These are phyloP conservation scores for Lepidurus arcticus DNA, from an alignment of 1,140 invertebrate genomes.

Conservation along the genomic window DNA sequence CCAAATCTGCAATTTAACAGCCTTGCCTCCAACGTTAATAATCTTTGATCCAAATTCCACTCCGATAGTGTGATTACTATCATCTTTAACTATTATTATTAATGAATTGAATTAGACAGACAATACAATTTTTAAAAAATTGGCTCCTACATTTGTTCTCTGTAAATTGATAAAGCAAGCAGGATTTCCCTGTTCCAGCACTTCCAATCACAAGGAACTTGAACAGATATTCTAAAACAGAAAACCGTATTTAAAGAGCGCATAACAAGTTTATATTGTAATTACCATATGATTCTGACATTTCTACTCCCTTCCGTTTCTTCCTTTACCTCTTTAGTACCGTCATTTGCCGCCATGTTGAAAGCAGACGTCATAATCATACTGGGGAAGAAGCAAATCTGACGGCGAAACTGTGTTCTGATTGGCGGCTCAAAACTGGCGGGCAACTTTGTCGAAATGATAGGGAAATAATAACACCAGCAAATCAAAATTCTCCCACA, in stretches of 20 bases:
- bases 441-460: no score
- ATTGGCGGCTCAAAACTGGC: no score
- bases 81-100: conserved; percentile 67
- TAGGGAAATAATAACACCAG: no score
- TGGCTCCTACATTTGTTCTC: conserved; percentile 74
- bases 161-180: conserved; percentile 81
- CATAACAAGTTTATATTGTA: not conserved
- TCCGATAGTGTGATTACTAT: conserved; percentile 73
- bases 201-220: conserved; percentile 80
- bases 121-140: conserved; percentile 35
- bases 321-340: not conserved
- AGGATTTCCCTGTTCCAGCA: conserved; percentile 80
- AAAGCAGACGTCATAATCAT: not conserved
- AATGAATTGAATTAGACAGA: conserved; percentile 33
- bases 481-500: no score
- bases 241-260: conserved; percentile 22
- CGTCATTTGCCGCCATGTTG: not conserved
- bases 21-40: conserved; percentile 73
- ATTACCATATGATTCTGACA: conserved; percentile 5
- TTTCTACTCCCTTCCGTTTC: not conserved
- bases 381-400: no score
- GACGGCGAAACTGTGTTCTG: no score
- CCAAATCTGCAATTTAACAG: conserved; percentile 80
- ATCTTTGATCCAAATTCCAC: conserved; percentile 82
- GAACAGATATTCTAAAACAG: conserved; percentile 67